phyloP scores from a whole-genome alignment of 2,888 invertebrate species.

The Mechanitis messenoides region DNA sequence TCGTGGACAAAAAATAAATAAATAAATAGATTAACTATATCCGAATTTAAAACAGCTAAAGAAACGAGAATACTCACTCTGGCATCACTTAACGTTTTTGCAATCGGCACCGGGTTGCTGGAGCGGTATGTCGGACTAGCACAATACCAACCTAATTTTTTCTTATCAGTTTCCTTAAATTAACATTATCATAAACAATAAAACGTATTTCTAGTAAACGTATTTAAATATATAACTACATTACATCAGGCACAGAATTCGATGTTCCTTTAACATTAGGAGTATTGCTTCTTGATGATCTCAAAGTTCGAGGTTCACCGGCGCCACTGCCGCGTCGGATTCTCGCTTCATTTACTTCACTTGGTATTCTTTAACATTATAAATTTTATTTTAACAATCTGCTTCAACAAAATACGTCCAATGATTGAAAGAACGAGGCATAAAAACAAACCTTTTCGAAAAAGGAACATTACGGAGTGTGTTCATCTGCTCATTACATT shows the following conservation, averaged over 20 bases:
- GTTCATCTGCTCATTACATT: slow-evolving; percentile 44
- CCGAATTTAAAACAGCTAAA: neutral
- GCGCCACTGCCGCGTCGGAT: slow-evolving; percentile 47
- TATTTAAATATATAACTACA: neutral
- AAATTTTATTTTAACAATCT: neutral
- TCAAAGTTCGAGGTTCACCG: slow-evolving; percentile 47
- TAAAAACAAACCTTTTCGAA: slow-evolving; percentile 40
- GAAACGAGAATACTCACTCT: slow-evolving; percentile 38
- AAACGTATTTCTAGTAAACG: neutral
- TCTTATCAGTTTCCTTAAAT: slow-evolving; percentile 39
- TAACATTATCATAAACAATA: too few species aligned
- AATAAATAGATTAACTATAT: too few species aligned
- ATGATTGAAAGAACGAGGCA: neutral
- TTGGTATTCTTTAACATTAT: slow-evolving; percentile 34
- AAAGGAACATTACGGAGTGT: slow-evolving; percentile 10
- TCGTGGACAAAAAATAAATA: neutral
- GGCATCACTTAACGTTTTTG: slow-evolving; percentile 57
- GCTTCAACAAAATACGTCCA: slow-evolving; percentile 1
- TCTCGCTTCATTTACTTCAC: slow-evolving; percentile 32
- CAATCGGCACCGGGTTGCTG: slow-evolving; percentile 46
- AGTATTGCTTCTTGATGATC: slow-evolving; percentile 34
- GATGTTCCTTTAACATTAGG: slow-evolving; percentile 33
- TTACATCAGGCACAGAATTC: slow-evolving; percentile 20
- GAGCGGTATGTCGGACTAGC: slow-evolving; percentile 50
- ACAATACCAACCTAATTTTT: slow-evolving; percentile 29